phyloP scores from a whole-genome alignment of 2,888 invertebrate species.

The Drosophila falleni region DNA sequence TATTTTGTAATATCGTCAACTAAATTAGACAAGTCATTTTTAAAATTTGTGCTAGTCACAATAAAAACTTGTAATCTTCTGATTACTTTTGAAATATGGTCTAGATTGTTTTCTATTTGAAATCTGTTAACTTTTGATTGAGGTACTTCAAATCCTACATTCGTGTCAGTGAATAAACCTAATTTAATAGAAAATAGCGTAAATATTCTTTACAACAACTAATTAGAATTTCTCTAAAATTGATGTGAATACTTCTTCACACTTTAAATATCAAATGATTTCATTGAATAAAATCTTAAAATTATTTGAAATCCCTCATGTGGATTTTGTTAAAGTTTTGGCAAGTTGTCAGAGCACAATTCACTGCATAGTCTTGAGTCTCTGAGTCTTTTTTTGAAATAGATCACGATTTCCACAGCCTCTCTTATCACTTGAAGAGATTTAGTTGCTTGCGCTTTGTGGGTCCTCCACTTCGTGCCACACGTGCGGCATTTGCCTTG shows the following conservation, averaged over 20 bases:
- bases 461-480: constrained; percentile 49
- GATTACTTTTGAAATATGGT: neutral
- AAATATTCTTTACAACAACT: neutral
- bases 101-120: neutral
- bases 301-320: constrained; percentile 24
- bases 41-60: constrained; percentile 4
- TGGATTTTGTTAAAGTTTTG: constrained; percentile 27
- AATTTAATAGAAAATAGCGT: constrained; percentile 1
- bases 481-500: constrained; percentile 43
- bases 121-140: constrained; percentile 9
- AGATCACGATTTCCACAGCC: constrained; percentile 33
- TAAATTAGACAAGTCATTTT: constrained; percentile 5
- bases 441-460: constrained; percentile 64
- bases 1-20: constrained; percentile 5
- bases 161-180: neutral
- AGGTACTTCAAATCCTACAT: constrained; percentile 7
- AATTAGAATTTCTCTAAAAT: constrained; percentile 1
- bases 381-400: constrained; percentile 64
- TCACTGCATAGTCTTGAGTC: constrained; percentile 55
- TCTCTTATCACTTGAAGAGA: constrained; percentile 54
- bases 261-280: neutral
- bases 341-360: constrained; percentile 32
- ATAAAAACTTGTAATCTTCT: neutral
- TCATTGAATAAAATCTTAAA: constrained; percentile 2
- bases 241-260: constrained; percentile 6